Evolutionary conservation across 1,140 invertebrate genomes (phyloP).

Genomic region (Drosophila kepulauana): DNA sequence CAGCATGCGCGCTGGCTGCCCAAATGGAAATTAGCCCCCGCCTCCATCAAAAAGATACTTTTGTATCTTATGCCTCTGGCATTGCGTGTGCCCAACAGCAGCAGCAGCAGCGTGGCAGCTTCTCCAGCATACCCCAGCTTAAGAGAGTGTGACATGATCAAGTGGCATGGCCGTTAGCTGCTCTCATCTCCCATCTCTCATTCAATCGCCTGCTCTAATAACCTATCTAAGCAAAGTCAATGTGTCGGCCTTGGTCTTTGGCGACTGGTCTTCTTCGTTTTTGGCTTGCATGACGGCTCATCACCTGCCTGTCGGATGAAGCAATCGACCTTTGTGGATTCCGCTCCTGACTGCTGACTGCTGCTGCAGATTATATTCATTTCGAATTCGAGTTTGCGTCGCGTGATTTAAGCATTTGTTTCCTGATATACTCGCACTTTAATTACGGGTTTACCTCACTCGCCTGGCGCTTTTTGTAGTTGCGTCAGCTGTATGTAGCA

Average conservation of each 20-base stretch:
- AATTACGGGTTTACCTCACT: constrained; percentile 57
- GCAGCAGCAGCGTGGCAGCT: constrained; percentile 1
- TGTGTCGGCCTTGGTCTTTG: neutral
- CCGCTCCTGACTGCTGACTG: constrained; percentile 38
- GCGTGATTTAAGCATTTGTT: constrained; percentile 84
- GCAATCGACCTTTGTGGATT: constrained; percentile 68
- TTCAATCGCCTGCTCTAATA: constrained; percentile 65
- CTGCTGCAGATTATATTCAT: constrained; percentile 38
- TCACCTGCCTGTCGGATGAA: constrained; percentile 83
- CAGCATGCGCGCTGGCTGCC: constrained; percentile 61
- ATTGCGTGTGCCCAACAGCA: constrained; percentile 66
- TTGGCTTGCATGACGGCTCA: constrained; percentile 72
- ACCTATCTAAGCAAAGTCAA: constrained; percentile 52
- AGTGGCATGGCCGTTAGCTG: constrained; percentile 21
- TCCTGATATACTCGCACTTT: constrained; percentile 73
- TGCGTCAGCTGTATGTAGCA: constrained; percentile 4
- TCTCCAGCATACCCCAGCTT: constrained; percentile 5
- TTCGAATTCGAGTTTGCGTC: constrained; percentile 46
- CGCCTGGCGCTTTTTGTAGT: constrained; percentile 30
- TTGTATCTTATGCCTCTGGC: constrained; percentile 31
- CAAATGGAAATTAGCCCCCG: constrained; percentile 66
- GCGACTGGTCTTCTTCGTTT: neutral
- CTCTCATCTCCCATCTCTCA: constrained; percentile 1
- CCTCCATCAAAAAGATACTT: neutral
- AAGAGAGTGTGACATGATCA: constrained; percentile 34